Base-by-base conservation (phyloP, 1,140 invertebrate genomes). In the Drosophila orosa region DNA sequence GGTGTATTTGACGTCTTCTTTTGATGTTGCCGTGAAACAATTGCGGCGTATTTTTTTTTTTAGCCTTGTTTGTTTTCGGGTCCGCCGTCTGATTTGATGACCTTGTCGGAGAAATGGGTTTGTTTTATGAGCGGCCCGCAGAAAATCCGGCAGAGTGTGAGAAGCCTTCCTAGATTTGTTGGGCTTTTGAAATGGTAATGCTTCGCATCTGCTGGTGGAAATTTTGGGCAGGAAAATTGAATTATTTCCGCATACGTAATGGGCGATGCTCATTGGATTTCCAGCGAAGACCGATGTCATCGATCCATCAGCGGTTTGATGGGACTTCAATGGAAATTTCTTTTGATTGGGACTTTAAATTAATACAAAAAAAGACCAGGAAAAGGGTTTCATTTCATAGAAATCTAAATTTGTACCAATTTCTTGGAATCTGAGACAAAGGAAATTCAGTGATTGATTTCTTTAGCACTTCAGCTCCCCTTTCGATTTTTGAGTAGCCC, bases 11-110 rank as follows among this genome's bases (percentile, higher is more conserved):
- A 65, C 72, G 76, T 80, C 59, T 69, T 67, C 80, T 85, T 77
- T 74, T 78, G 78, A 75, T 71, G 82, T 78, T 61, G 52, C 61
- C 56, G 74, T 66, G 48, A 78, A 76, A 82, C 78, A 81, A 78
- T 81, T 81, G 78, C 45, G 61, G 77, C 62, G 55, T 40, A 45
- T 55, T 66, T 52, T 47, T 27, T 45, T 52, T 48, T 48, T 48
- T 27, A 35, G 33, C 6, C 19, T 44, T 52, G 44, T 71, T 72
- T 59, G 66, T 29, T 59, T 52, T 29, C 54, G 37, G 54, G 67
- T 44, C 24, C 24, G 37, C 24, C 66, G 54, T 72, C 68, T 76
- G 74, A 74, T 81, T 85, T 78, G 82, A 85, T 78, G 81, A 78
- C 81, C 77, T 81, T 80, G 73, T 42, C 48, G 47, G 63, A 37